These are phyloP conservation scores for Pteropus rufus DNA, from an alignment of 2,797 vertebrate species.

Conservation along the genomic window DNA sequence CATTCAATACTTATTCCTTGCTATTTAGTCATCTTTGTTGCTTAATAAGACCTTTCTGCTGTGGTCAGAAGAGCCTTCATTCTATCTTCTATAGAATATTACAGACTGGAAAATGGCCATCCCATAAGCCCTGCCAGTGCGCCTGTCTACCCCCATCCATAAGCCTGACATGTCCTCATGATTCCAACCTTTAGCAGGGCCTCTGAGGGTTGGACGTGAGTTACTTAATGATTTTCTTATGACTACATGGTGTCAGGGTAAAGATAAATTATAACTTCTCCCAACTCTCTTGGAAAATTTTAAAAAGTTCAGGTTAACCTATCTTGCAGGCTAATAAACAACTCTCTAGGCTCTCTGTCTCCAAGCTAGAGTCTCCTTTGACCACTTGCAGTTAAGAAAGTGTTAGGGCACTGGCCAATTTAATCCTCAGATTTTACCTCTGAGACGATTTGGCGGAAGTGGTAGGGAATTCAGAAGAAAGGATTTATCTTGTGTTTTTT, in stretches of 20 bases:
- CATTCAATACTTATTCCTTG: not conserved
- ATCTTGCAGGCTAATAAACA: not conserved
- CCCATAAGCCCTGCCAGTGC: not conserved
- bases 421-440: not conserved
- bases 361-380: not conserved
- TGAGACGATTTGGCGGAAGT: not conserved
- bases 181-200: not conserved
- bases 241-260: not conserved
- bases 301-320: not conserved
- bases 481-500: conserved; percentile 26
- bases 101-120: not conserved
- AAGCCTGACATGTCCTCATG: not conserved
- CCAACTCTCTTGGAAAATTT: not conserved
- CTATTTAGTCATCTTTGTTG: not conserved
- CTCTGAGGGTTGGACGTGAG: not conserved
- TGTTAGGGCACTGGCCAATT: not conserved
- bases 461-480: not conserved
- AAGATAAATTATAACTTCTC: not conserved
- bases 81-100: not conserved
- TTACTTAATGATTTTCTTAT: not conserved
- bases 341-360: not conserved
- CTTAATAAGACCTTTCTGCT: not conserved
- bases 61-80: not conserved
- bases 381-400: not conserved
- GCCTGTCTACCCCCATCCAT: not conserved